Base-by-base conservation (phyloP, 2,797 vertebrate species). In the Periophthalmus magnuspinnatus region DNA sequence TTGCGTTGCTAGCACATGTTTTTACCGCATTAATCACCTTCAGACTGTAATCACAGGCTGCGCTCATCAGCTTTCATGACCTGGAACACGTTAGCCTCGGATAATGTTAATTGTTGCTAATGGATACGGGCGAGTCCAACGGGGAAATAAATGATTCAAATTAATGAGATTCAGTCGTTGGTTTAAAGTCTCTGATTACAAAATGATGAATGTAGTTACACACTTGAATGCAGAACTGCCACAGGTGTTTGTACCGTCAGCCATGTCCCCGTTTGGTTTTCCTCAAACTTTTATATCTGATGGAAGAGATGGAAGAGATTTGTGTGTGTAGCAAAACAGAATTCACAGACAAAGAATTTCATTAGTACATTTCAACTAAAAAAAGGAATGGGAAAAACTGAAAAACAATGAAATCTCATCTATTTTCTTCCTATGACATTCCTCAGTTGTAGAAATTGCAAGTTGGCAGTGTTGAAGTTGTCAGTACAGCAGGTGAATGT, bases 61-160 rank as follows among this genome's bases (percentile, higher is more conserved):
- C 59, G 32, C 50, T 50, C 74, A 28, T 63, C 64, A 54, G 66
- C 56, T 65, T 70, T 22, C 28, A 16, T 75, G 69, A 73, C 59
- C 66, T 69, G 24, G 34, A 75, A 75, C 60, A 71, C 77, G 80
- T 81, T 24, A 55, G 54, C 41, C 13, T 47, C 64, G 60, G 54
- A 68, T 64, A 65, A 55, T 70, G 66, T 70, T 71, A 61, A 62
- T 77, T 48, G 21, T 64, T 65, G 67, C 69, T 71, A 70, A 72
- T 67, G 24, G 24, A 55, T 58, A 62, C 56, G 68, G 48, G 36
- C 64, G 32, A 65, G 50, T 64, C 57, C 41, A 52, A 71, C 34
- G 3, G 57, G 24, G 68, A 68, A 58, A 80, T 47, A 77, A 76
- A 73, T 34, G 33, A 66, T 76, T 69, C 36, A 77, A 75, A 73